These are phyloP conservation scores for Amphipyra tragopoginis DNA, from an alignment of 2,888 invertebrate species.

Conservation along the genomic window DNA sequence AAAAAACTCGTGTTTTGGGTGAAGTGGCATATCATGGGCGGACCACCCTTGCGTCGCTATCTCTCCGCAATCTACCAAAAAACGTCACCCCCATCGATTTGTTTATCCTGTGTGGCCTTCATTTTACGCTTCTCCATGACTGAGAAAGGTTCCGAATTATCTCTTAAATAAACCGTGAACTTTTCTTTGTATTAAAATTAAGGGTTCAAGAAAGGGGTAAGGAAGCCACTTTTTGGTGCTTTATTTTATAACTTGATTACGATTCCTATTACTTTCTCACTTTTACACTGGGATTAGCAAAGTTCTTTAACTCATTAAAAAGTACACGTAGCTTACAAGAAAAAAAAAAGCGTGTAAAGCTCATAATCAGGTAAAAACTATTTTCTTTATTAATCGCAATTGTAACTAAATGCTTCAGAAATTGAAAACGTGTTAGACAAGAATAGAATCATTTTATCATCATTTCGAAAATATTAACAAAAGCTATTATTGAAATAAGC, in stretches of 20 bases:
- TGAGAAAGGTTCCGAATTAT: slow-evolving; percentile 62
- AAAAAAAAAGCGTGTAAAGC: not conserved
- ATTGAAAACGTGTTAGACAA: not conserved
- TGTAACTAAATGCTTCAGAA: slow-evolving; percentile 3
- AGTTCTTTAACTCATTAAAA: too few species aligned
- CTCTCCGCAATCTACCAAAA: slow-evolving; percentile 80
- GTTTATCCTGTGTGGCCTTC: slow-evolving; percentile 85
- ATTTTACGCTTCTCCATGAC: slow-evolving; percentile 76
- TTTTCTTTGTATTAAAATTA: slow-evolving; percentile 46
- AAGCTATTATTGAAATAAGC: slow-evolving; percentile 48
- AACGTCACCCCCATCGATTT: slow-evolving; percentile 80
- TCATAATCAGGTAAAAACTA: slow-evolving; percentile 4
- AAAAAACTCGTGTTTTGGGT: slow-evolving; percentile 47
- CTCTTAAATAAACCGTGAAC: slow-evolving; percentile 44
- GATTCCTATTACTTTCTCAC: not conserved
- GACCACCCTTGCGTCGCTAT: slow-evolving; percentile 83
- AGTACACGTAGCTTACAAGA: not conserved
- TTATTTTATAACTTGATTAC: not conserved
- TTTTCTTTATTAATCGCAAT: slow-evolving; percentile 1
- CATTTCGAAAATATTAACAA: slow-evolving; percentile 42
- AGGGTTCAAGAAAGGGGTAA: slow-evolving; percentile 24
- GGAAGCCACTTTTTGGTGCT: slow-evolving; percentile 1
- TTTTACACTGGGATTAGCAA: not conserved
- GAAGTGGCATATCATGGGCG: slow-evolving; percentile 62
- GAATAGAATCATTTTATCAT: slow-evolving; percentile 40